Conservation (phyloP, 2,888 invertebrate genomes). For the Diabrotica balteata region DNA sequence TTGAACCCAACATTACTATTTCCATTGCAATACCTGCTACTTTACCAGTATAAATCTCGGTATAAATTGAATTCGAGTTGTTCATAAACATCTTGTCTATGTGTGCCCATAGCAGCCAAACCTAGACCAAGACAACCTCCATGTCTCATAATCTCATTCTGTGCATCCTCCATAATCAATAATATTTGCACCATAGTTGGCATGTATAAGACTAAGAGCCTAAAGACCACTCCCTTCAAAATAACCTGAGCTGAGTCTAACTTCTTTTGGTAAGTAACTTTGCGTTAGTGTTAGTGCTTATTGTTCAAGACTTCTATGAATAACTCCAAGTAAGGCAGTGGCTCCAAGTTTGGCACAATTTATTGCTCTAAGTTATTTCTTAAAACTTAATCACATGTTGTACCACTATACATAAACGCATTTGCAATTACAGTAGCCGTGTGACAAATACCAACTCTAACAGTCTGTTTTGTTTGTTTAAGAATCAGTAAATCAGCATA, state of each 20-base stretch:
- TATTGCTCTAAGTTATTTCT: conserved; percentile 96
- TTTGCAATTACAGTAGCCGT: conserved; percentile 99
- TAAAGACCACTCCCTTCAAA: conserved; percentile 94
- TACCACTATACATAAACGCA: conserved; percentile 98
- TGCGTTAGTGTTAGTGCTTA: conserved; percentile 98
- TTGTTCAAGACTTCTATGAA: conserved; percentile 96
- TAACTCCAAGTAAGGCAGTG: conserved; percentile 96
- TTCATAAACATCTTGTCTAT: conserved; percentile 89
- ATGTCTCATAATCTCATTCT: conserved; percentile 96
- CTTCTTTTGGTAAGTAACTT: conserved; percentile 96
- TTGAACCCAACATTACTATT: conserved; percentile 97
- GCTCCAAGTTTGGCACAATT: conserved; percentile 99
- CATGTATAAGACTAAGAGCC: conserved; percentile 96
- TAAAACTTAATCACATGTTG: conserved; percentile 97
- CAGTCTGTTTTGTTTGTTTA: conserved; percentile 94
- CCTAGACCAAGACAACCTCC: conserved; percentile 98
- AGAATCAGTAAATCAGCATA: conserved; percentile 95
- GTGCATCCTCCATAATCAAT: conserved; percentile 97
- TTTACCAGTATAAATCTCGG: conserved; percentile 97
- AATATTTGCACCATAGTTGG: conserved; percentile 96
- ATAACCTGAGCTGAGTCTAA: conserved; percentile 90
- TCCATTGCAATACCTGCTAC: conserved; percentile 99
- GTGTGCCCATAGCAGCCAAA: conserved; percentile 97
- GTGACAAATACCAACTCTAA: conserved; percentile 97
- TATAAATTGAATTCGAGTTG: conserved; percentile 96